Conservation (phyloP, 2,113 vertebrate species). For the Cyanoramphus novaezelandiae region DNA sequence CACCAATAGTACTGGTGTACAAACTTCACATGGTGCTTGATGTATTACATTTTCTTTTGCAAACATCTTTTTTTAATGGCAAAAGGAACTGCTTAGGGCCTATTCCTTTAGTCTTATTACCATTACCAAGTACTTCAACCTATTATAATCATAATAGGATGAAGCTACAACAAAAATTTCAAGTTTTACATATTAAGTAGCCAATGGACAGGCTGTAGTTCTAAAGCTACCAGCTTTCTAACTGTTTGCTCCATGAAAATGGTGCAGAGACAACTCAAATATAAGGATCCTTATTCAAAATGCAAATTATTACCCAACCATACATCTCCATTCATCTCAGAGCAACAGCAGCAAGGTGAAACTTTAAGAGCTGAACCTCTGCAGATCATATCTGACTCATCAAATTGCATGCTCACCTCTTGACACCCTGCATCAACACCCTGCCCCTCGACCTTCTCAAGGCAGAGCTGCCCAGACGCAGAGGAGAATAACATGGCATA, state of each 20-base stretch:
- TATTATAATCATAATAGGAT: fast-evolving
- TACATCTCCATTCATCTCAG: neutral
- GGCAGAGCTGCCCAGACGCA: neutral
- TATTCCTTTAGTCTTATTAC: neutral
- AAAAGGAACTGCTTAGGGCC: neutral
- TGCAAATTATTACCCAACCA: neutral
- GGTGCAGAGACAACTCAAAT: neutral
- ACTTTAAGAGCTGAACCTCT: neutral
- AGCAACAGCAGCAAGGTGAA: neutral
- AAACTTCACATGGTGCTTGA: neutral
- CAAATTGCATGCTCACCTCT: neutral
- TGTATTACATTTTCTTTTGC: neutral
- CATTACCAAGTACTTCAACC: neutral
- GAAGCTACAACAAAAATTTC: neutral
- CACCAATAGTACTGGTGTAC: neutral
- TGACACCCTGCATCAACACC: neutral
- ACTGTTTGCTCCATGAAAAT: neutral
- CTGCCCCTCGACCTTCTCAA: neutral
- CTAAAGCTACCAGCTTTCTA: neutral
- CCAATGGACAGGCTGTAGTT: neutral
- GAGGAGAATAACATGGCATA: neutral
- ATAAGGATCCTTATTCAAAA: neutral
- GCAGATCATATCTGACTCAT: neutral
- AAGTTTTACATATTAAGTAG: neutral
- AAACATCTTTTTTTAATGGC: neutral